phyloP scores from a whole-genome alignment of 1,140 invertebrate species.

The Diploscapter pachys region DNA sequence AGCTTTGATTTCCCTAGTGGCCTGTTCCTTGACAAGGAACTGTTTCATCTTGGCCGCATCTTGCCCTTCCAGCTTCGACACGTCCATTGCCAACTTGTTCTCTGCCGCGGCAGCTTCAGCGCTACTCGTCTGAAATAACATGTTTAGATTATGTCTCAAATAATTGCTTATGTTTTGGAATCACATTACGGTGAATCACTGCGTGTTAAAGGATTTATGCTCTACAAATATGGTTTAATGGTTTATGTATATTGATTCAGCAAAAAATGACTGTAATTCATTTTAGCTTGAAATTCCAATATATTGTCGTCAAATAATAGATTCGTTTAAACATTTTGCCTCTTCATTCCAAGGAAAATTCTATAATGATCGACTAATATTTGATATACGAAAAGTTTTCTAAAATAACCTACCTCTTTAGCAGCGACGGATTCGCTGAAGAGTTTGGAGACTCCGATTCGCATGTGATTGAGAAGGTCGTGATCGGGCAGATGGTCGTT shows the following conservation, averaged over 20 bases:
- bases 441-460: constrained; percentile 27
- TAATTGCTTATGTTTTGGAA: too few relatives aligned
- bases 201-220: background rate
- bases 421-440: constrained; percentile 22
- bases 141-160: too few relatives aligned
- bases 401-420: constrained; percentile 4
- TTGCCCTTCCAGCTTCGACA: constrained; percentile 8
- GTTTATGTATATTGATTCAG: too few relatives aligned
- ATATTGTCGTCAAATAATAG: too few relatives aligned
- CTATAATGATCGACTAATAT: too few relatives aligned
- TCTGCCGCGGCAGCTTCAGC: constrained; percentile 25
- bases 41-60: constrained; percentile 25
- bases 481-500: constrained; percentile 32
- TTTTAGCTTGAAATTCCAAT: too few relatives aligned
- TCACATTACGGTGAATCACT: too few relatives aligned
- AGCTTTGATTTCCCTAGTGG: constrained; percentile 23
- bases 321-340: too few relatives aligned
- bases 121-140: constrained; percentile 13
- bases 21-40: constrained; percentile 21
- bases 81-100: constrained; percentile 12
- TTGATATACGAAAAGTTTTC: background rate
- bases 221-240: background rate
- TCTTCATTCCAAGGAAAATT: too few relatives aligned
- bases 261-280: too few relatives aligned
- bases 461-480: constrained; percentile 19